Evolutionary conservation across 2,797 vertebrate genomes (phyloP), one percentile per base, ranked within the genome.

Genomic region (Sebastes miniatus): DNA sequence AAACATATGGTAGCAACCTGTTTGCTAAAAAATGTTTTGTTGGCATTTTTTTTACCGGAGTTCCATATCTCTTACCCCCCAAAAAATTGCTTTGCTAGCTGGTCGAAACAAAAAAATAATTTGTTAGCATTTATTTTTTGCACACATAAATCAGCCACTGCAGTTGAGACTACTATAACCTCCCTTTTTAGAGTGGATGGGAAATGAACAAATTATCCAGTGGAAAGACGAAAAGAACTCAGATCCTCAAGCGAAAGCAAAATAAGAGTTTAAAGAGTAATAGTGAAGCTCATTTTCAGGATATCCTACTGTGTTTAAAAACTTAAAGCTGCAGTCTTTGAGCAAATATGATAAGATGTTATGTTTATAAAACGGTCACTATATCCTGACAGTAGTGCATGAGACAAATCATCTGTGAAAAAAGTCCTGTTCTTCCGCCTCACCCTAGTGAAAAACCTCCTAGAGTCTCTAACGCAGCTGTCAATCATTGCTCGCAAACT

Each of bases 21-120:
- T 80, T 66, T 16, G 18, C 36, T 36, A 31, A 78, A 81, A 78
- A 79, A 61, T 61, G 56, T 73, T 59, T 73, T 8, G 64, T 79
- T 73, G 13, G 69, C 74, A 73, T 81, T 73, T 70, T 18, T 43
- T 47, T 50, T 47, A 0, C n/a, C 22, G 3, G 27, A 76, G 25
- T 64, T 77, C 14, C 5, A 8, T 22, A 24, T 63, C 3, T 31
- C 62, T 25, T 62, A 22, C 29, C 27, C 25, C 39, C 16, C 39
- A 16, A 14, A 43, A 68, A 57, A 43, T 7, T 56, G 56, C 68
- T 79, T 77, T 56, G 58, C 64, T 1, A 25, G 65, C 68, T 74
- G 24, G 57, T 20, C n/a, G 52, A 25, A 73, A 57, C 22, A 24
- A 62, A 36, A 74, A 74, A 34, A 59, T 4, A 5, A 63, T 62